phyloP scores from a whole-genome alignment of 92 coral and sea anemone genomes.

The Porites lobata region DNA sequence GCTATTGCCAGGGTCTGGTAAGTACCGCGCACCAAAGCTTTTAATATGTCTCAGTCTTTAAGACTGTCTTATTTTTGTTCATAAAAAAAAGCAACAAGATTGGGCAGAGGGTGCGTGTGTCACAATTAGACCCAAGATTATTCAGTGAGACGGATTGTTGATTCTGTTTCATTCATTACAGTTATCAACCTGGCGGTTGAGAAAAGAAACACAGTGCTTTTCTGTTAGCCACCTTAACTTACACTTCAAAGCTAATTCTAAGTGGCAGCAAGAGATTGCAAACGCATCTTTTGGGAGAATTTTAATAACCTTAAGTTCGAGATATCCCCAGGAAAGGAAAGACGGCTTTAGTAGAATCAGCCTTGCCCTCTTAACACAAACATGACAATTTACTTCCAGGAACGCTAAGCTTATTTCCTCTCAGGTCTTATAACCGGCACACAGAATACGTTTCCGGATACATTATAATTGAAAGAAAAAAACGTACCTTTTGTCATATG shows the following conservation, averaged over 20 bases:
- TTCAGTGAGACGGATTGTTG: too few species aligned
- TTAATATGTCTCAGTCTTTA: not conserved
- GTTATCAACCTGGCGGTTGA: too few species aligned
- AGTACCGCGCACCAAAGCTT: constrained; percentile 29
- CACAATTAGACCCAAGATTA: too few species aligned
- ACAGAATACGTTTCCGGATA: not conserved
- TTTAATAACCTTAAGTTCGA: not conserved
- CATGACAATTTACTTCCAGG: too few species aligned
- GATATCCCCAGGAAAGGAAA: not conserved
- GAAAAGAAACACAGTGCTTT: too few species aligned
- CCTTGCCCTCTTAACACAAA: too few species aligned
- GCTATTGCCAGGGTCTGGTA: constrained; percentile 95
- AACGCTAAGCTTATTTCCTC: not conserved
- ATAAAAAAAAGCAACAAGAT: not conserved
- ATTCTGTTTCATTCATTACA: too few species aligned
- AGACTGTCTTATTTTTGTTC: not conserved
- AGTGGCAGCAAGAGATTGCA: not conserved
- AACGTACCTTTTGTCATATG: not conserved
- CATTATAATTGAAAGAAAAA: not conserved
- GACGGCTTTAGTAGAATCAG: too few species aligned
- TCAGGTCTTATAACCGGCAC: not conserved
- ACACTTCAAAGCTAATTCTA: not conserved
- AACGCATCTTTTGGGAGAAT: too few species aligned
- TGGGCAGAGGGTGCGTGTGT: not conserved
- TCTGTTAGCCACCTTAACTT: not conserved